A percentile compares a stretch with the other conserved stretches of the same genome.
phyloP scores from a whole-genome alignment of 2,113 vertebrate genomes.

The Zeus faber region DNA sequence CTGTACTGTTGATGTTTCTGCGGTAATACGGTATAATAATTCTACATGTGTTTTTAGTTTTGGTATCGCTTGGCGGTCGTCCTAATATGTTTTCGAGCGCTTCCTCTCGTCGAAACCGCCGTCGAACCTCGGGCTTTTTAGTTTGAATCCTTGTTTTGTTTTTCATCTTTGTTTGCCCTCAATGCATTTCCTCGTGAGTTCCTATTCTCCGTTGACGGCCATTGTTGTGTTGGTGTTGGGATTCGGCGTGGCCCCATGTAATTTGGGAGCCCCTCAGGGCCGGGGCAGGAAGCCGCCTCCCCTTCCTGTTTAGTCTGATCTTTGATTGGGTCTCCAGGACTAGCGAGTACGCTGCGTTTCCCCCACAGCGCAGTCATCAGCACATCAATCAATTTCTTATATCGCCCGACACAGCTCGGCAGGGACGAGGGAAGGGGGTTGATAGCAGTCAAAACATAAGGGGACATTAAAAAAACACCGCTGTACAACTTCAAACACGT shows the following conservation, averaged over 20 bases:
- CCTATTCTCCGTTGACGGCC: background rate
- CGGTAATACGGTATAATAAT: too few species aligned
- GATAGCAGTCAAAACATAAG: too few species aligned
- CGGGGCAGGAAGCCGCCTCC: slow-evolving; percentile 66
- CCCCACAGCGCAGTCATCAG: slow-evolving; percentile 44
- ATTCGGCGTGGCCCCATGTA: background rate
- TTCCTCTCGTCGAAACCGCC: too few species aligned
- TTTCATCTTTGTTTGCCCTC: background rate
- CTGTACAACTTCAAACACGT: background rate
- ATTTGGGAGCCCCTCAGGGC: slow-evolving; percentile 6
- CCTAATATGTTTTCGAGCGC: too few species aligned
- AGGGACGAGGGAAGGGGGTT: background rate
- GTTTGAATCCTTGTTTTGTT: too few species aligned
- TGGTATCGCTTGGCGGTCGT: too few species aligned
- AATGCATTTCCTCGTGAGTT: background rate
- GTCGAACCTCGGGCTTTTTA: too few species aligned
- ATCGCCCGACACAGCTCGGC: background rate
- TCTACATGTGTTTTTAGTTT: too few species aligned
- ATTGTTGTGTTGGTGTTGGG: background rate
- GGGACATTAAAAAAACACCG: background rate
- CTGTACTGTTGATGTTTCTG: too few species aligned
- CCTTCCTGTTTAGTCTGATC: slow-evolving; percentile 78
- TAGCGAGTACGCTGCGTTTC: slow-evolving; percentile 23
- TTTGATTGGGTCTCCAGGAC: slow-evolving; percentile 54
- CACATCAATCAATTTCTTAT: slow-evolving; percentile 26